Evolutionary conservation across 2,113 vertebrate species (phyloP).

Genomic region (Nycticebus coucang): DNA sequence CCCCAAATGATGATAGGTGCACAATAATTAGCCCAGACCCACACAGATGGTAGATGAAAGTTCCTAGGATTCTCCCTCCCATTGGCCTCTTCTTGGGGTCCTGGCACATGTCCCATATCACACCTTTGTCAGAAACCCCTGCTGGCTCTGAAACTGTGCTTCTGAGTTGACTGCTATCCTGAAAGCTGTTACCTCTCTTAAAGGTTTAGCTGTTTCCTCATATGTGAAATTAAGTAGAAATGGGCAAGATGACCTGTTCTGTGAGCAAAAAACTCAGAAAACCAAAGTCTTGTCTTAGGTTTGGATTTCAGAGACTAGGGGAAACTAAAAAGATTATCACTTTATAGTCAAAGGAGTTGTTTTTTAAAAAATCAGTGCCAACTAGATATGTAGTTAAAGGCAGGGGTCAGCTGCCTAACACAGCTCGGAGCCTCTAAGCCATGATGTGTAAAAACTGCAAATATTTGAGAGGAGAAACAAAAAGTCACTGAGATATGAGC

Average conservation of each 20-base stretch:
- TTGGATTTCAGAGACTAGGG: background rate
- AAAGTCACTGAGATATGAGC: background rate
- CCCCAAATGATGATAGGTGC: background rate
- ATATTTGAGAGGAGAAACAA: background rate
- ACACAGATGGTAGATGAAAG: background rate
- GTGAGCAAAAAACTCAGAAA: background rate
- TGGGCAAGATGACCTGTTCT: background rate
- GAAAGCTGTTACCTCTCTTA: background rate
- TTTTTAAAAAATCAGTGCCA: background rate
- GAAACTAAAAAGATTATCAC: background rate
- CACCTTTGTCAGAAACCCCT: background rate
- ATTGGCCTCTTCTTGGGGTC: background rate
- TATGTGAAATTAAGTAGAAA: background rate
- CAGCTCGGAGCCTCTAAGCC: background rate
- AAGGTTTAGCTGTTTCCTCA: background rate
- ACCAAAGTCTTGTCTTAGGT: background rate
- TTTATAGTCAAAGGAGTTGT: background rate
- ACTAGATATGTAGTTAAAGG: background rate
- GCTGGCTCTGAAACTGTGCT: background rate
- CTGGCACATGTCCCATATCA: background rate
- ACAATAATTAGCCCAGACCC: background rate
- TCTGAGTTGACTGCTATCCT: background rate
- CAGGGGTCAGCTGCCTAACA: background rate
- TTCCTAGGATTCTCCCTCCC: background rate
- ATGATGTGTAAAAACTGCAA: background rate